Conservation (phyloP, 1,140 invertebrate species). For the Lepeophtheirus salmonis region DNA sequence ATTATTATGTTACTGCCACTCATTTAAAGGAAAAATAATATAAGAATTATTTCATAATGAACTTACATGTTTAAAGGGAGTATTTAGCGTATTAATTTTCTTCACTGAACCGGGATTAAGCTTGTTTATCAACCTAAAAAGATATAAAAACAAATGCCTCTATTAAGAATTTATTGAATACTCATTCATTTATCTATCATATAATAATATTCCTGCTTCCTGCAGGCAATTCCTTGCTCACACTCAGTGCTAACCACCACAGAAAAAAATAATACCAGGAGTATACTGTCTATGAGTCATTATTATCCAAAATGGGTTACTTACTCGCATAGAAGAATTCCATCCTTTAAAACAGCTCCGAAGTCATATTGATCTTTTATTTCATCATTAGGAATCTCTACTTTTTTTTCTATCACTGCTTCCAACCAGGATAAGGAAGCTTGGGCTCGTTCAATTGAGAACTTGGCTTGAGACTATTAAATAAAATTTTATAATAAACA, state of each 20-base stretch:
- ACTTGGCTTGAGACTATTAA: slow-evolving; percentile 35
- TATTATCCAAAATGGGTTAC: slow-evolving; percentile 18
- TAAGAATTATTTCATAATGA: background rate
- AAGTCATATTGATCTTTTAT: slow-evolving; percentile 32
- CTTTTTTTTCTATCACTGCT: slow-evolving; percentile 28
- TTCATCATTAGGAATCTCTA: slow-evolving; percentile 26
- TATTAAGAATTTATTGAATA: slow-evolving; percentile 6
- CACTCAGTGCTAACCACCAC: too few relatives aligned
- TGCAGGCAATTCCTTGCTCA: too few relatives aligned
- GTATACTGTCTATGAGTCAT: background rate
- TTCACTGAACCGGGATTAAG: slow-evolving; percentile 28
- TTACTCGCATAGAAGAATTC: slow-evolving; percentile 34
- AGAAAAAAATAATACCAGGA: background rate
- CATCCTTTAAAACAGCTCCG: slow-evolving; percentile 33
- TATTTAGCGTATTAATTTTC: slow-evolving; percentile 29
- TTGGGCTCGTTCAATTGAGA: slow-evolving; percentile 32
- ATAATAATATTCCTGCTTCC: too few relatives aligned
- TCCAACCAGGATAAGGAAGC: slow-evolving; percentile 33
- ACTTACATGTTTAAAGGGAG: slow-evolving; percentile 32
- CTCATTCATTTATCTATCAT: slow-evolving; percentile 7
- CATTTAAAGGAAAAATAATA: background rate
- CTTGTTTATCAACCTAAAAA: slow-evolving; percentile 28
- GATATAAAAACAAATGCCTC: slow-evolving; percentile 13
- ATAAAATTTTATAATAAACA: too few relatives aligned
- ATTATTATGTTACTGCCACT: too few relatives aligned